phyloP scores from a whole-genome alignment of 30 jellyfish, hydroid and myxozoan species.

The Aurelia aurita region DNA sequence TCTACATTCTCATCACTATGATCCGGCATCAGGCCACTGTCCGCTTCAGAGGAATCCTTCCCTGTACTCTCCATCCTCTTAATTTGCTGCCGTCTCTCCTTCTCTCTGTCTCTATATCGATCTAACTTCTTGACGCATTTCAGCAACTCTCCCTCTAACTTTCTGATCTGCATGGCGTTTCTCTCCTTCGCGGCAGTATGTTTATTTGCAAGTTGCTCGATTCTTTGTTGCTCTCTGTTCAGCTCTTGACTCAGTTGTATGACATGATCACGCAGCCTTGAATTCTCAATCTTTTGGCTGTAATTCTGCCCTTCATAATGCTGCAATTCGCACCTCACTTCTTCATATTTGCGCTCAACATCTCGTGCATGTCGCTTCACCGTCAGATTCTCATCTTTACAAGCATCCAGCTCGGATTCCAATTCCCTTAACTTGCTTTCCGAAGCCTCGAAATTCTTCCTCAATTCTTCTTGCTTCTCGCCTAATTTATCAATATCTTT shows the following conservation, averaged over 20 bases:
- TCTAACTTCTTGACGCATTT: conserved; percentile 66
- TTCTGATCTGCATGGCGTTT: conserved; percentile 33
- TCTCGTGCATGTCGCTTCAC: conserved; percentile 49
- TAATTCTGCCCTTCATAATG: conserved; percentile 51
- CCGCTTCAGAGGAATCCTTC: conserved; percentile 73
- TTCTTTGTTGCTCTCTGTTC: conserved; percentile 69
- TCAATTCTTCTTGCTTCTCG: conserved; percentile 56
- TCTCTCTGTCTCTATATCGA: conserved; percentile 63
- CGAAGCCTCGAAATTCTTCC: conserved; percentile 18
- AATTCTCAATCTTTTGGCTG: conserved; percentile 58
- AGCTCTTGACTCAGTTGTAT: conserved; percentile 68
- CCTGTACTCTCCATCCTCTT: conserved; percentile 44
- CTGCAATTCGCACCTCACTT: conserved; percentile 34
- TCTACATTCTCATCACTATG: conserved; percentile 65
- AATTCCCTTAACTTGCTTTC: conserved; percentile 38
- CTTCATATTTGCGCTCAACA: conserved; percentile 40
- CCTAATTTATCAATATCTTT: conserved; percentile 56
- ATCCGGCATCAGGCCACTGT: conserved; percentile 74
- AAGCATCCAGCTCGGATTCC: conserved; percentile 44
- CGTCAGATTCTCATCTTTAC: conserved; percentile 4
- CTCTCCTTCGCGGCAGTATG: conserved; percentile 49
- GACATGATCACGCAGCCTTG: conserved; percentile 66
- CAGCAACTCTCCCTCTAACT: conserved; percentile 60
- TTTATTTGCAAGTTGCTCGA: conserved; percentile 49
- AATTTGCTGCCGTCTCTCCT: conserved; percentile 40